phyloP scores from a whole-genome alignment of 2,888 invertebrate species.

The Dusona sp. region DNA sequence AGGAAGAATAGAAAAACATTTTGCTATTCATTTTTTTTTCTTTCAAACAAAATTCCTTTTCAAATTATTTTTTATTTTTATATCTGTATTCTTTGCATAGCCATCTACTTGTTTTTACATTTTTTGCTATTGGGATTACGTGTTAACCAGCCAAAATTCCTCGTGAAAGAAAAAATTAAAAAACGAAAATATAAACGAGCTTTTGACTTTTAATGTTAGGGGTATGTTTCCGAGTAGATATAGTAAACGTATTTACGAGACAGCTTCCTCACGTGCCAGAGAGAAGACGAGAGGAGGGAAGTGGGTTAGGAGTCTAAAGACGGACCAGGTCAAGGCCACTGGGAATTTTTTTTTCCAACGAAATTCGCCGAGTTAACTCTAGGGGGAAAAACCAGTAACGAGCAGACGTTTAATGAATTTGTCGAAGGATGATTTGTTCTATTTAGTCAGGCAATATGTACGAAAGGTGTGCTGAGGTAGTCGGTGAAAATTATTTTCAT shows the following conservation, averaged over 20 bases:
- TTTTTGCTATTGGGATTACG: neutral
- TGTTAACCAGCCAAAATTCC: neutral
- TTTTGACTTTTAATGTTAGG: neutral
- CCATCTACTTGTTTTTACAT: neutral
- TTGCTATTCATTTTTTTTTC: neutral
- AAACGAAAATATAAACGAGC: neutral
- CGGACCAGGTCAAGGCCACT: conserved; percentile 63
- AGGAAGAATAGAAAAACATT: too few species aligned
- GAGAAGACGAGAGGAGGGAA: conserved; percentile 23
- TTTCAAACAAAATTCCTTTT: too few species aligned
- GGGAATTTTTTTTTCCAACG: conserved; percentile 13
- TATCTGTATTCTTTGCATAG: neutral
- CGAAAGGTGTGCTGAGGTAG: conserved; percentile 4
- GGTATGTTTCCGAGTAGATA: neutral
- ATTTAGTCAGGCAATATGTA: conserved; percentile 18
- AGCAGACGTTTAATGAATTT: conserved; percentile 10
- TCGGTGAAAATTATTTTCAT: neutral
- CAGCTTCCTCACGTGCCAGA: conserved; percentile 54
- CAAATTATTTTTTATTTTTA: neutral
- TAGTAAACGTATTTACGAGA: conserved; percentile 12
- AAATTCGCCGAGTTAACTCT: neutral
- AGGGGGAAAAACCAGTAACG: neutral
- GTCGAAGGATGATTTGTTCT: conserved; percentile 26
- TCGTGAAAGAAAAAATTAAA: neutral
- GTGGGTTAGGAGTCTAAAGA: conserved; percentile 62